Conservation (phyloP, 2,888 invertebrate species). For the Epiblema foenella region DNA sequence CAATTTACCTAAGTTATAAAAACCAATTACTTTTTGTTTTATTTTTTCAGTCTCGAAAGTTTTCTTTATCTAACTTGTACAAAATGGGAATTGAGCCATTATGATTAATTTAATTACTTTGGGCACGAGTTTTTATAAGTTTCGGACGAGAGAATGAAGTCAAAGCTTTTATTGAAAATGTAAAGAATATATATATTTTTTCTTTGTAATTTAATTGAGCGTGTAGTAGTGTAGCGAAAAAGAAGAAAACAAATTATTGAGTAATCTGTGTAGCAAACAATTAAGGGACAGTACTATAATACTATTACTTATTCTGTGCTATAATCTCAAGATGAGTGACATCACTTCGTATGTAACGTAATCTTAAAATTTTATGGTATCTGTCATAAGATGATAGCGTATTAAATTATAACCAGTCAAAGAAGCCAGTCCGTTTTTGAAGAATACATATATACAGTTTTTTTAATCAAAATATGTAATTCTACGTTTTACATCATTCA, state of each 20-base stretch:
- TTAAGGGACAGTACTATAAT: slow-evolving; percentile 48
- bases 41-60: slow-evolving; percentile 26
- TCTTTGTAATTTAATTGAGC: no score
- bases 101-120: slow-evolving; percentile 34
- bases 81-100: slow-evolving; percentile 37
- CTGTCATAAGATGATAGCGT: neutral
- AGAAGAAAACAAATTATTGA: neutral
- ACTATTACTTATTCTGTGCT: no score
- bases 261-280: no score
- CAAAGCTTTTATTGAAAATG: slow-evolving; percentile 27
- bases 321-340: slow-evolving; percentile 60
- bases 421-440: no score
- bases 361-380: slow-evolving; percentile 25
- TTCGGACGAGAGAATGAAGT: slow-evolving; percentile 29
- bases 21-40: slow-evolving; percentile 29
- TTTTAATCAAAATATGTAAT: no score
- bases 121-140: slow-evolving; percentile 25
- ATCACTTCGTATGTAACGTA: slow-evolving; percentile 54
- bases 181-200: neutral
- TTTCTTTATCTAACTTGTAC: slow-evolving; percentile 15
- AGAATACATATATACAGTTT: no score
- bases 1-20: neutral
- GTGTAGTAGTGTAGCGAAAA: neutral
- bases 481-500: no score
- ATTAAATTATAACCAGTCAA: neutral